Evolutionary conservation across 2,888 invertebrate genomes (phyloP).

Genomic region (Cataglyphis altisquamis): DNA sequence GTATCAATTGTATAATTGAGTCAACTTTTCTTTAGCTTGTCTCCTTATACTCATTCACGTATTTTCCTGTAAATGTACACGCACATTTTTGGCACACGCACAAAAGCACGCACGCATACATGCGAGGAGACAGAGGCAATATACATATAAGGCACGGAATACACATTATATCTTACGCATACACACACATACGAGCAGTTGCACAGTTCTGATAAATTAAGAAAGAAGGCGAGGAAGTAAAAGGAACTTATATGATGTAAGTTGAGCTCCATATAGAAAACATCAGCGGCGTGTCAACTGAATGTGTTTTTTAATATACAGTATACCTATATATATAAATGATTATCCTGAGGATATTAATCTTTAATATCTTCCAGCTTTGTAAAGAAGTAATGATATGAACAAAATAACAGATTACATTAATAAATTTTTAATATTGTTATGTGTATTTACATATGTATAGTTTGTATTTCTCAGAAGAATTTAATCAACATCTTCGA

Average conservation of each 20-base stretch:
- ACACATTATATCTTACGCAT: slow-evolving; percentile 65
- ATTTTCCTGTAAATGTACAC: slow-evolving; percentile 41
- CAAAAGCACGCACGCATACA: slow-evolving; percentile 20
- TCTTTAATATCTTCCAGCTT: not conserved
- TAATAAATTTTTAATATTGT: not conserved
- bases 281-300: not conserved
- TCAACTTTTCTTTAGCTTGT: slow-evolving; percentile 45
- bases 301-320: not conserved
- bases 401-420: not conserved
- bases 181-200: slow-evolving; percentile 59
- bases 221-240: slow-evolving; percentile 57
- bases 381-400: not conserved
- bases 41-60: slow-evolving; percentile 30
- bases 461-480: not conserved
- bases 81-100: slow-evolving; percentile 49
- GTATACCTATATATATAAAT: not conserved
- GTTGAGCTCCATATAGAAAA: slow-evolving; percentile 40
- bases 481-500: slow-evolving; percentile 19
- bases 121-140: slow-evolving; percentile 59
- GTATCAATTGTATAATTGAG: slow-evolving; percentile 48
- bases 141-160: slow-evolving; percentile 74
- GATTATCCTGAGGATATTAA: slow-evolving; percentile 29
- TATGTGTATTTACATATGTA: slow-evolving; percentile 1
- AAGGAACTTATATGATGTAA: slow-evolving; percentile 67
- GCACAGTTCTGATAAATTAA: slow-evolving; percentile 73